Percentiles rank a stretch among this genome's conserved stretches.
These are phyloP conservation scores for Clarias macrocephalus DNA, from an alignment of 2,113 vertebrate species.

Conservation along the genomic window DNA sequence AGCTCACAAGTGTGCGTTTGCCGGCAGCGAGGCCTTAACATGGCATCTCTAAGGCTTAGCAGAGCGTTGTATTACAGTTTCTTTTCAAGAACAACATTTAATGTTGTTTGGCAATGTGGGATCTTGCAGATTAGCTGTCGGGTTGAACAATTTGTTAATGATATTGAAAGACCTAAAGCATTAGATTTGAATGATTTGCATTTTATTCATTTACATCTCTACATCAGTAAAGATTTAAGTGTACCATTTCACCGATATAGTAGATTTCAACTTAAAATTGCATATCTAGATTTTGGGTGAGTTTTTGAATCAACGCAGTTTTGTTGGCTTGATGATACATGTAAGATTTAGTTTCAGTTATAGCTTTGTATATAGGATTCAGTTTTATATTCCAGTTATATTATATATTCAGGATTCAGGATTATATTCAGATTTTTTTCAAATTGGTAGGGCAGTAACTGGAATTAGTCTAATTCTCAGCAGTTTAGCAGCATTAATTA, in stretches of 20 bases:
- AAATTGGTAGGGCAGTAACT: neutral
- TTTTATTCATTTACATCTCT: slow-evolving; percentile 34
- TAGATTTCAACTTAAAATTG: neutral
- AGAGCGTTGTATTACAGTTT: neutral
- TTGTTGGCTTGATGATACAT: too few relatives aligned
- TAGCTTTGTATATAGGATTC: neutral
- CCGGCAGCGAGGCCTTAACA: slow-evolving; percentile 6
- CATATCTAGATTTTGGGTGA: neutral
- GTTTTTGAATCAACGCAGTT: neutral
- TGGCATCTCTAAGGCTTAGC: neutral
- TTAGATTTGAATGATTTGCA: slow-evolving; percentile 42
- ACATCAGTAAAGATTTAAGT: neutral
- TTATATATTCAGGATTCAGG: too few relatives aligned
- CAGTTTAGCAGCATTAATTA: neutral
- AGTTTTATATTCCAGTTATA: too few relatives aligned
- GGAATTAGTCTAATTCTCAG: neutral
- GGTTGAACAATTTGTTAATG: neutral
- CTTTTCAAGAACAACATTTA: slow-evolving; percentile 11
- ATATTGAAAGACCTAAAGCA: slow-evolving; percentile 37
- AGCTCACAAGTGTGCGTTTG: neutral
- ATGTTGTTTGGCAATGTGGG: neutral
- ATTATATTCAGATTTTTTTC: too few relatives aligned
- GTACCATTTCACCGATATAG: slow-evolving; percentile 11
- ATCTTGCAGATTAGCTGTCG: neutral
- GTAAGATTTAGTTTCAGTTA: neutral